Conservation (phyloP, 2,888 invertebrate genomes). For the Laothoe populi region DNA sequence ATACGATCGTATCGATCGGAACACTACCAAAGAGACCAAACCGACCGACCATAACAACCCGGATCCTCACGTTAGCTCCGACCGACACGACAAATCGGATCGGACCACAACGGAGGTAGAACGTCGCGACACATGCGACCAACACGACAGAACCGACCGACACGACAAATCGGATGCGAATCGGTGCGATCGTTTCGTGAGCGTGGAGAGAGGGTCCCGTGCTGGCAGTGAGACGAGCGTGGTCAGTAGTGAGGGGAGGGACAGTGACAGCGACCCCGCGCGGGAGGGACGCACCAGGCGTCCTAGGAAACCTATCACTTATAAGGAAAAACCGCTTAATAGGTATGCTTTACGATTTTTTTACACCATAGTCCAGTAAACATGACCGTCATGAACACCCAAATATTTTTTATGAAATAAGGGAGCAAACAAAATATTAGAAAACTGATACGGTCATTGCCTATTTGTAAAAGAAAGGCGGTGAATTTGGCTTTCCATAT, state of each 20-base stretch:
- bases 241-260: slow-evolving; percentile 27
- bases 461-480: too few relatives aligned
- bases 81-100: slow-evolving; percentile 4
- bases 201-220: not conserved
- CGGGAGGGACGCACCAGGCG: slow-evolving; percentile 57
- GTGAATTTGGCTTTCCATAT: too few relatives aligned
- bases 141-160: slow-evolving; percentile 4
- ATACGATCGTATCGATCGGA: not conserved
- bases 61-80: not conserved
- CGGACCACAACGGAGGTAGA: too few relatives aligned
- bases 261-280: slow-evolving; percentile 42
- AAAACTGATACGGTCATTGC: too few relatives aligned
- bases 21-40: not conserved
- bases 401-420: too few relatives aligned
- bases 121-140: too few relatives aligned
- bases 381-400: too few relatives aligned
- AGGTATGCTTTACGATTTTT: slow-evolving; percentile 49
- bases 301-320: slow-evolving; percentile 60
- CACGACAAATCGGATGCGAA: not conserved
- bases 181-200: not conserved
- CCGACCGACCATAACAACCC: not conserved
- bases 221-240: slow-evolving; percentile 39
- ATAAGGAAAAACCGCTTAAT: slow-evolving; percentile 75
- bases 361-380: not conserved
- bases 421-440: too few relatives aligned